Conservation (phyloP, 2,888 invertebrate genomes). For the Diaperis boleti region DNA sequence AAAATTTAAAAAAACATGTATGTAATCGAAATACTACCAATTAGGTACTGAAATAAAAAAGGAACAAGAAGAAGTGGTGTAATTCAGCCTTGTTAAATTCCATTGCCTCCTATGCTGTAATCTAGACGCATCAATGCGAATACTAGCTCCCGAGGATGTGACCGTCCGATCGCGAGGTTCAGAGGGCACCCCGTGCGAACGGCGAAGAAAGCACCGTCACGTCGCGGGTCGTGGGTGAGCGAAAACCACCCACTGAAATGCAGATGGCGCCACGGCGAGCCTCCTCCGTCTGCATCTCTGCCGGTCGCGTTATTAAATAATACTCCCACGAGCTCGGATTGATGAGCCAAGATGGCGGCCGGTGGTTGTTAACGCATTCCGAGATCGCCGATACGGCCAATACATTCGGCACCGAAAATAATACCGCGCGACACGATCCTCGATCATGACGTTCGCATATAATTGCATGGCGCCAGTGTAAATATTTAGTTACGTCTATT, state of each 20-base stretch:
- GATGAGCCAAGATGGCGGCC: conserved; percentile 10
- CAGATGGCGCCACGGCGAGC: conserved; percentile 31
- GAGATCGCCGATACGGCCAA: conserved; percentile 43
- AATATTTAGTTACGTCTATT: conserved; percentile 54
- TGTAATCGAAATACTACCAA: too few species aligned
- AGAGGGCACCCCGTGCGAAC: conserved; percentile 39
- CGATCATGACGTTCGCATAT: conserved; percentile 57
- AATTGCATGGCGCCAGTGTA: conserved; percentile 59
- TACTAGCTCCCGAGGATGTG: conserved; percentile 1
- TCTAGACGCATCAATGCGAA: neutral
- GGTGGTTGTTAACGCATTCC: conserved; percentile 10
- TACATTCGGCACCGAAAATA: conserved; percentile 50
- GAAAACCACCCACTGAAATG: conserved; percentile 24
- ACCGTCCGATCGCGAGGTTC: conserved; percentile 48
- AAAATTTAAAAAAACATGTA: too few species aligned
- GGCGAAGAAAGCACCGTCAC: conserved; percentile 24
- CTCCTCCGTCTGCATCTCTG: conserved; percentile 20
- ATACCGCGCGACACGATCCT: conserved; percentile 39
- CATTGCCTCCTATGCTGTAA: neutral
- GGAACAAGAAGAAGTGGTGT: neutral
- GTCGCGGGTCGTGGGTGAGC: conserved; percentile 26
- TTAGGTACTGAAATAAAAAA: too few species aligned
- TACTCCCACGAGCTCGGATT: conserved; percentile 25
- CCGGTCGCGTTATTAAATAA: conserved; percentile 21
- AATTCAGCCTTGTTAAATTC: neutral